Conservation (phyloP, 2,113 vertebrate genomes). For the Proteles cristata region DNA sequence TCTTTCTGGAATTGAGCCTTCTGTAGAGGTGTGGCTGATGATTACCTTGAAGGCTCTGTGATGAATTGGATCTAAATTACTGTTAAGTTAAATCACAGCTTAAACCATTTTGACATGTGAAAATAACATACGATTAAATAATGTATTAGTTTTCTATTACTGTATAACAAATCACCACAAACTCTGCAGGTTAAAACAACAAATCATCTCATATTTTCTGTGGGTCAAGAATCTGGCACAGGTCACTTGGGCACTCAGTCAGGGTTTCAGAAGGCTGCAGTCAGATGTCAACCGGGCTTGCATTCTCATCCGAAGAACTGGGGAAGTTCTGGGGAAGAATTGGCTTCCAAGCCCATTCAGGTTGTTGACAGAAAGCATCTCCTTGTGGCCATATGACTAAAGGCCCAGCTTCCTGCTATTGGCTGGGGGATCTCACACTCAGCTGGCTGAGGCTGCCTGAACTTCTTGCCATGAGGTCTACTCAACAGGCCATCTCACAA, state of each 20-base stretch:
- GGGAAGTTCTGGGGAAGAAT: not conserved
- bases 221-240: not conserved
- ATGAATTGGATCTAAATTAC: not conserved
- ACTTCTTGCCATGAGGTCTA: not conserved
- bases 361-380: not conserved
- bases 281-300: not conserved
- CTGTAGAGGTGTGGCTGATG: not conserved
- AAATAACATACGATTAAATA: slow-evolving; percentile 40
- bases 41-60: not conserved
- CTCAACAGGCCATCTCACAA: not conserved
- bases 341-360: not conserved
- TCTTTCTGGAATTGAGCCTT: not conserved
- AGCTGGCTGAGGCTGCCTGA: not conserved
- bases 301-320: not conserved
- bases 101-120: not conserved
- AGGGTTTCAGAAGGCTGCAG: not conserved
- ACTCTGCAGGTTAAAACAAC: not conserved
- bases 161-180: not conserved
- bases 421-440: not conserved
- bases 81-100: slow-evolving; percentile 1
- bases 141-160: not conserved
- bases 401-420: not conserved
- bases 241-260: not conserved
- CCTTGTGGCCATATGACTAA: not conserved
- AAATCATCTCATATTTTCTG: not conserved